Evolutionary conservation across 2,888 invertebrate species (phyloP).

Genomic region (Melangyna quadrimaculata): DNA sequence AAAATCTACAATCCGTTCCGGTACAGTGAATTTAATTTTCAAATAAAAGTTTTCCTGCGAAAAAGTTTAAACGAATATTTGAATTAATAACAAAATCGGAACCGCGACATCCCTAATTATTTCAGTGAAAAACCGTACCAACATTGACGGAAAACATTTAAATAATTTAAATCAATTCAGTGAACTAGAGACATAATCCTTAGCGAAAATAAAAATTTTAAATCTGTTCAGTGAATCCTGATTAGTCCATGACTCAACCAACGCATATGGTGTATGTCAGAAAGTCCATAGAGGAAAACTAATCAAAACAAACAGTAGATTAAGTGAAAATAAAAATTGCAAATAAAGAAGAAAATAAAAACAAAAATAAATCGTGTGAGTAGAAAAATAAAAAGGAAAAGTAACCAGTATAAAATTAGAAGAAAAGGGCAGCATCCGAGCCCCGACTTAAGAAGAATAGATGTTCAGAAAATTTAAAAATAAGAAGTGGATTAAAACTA

Average conservation of each 20-base stretch:
- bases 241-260: not conserved
- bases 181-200: not conserved
- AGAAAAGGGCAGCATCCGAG: not conserved
- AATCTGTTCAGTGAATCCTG: not conserved
- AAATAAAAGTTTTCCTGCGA: not conserved
- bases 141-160: not conserved
- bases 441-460: no score
- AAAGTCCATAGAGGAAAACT: constrained; percentile 1
- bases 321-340: no score
- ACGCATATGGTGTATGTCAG: not conserved
- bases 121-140: not conserved
- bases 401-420: not conserved
- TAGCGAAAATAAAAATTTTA: not conserved
- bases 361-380: no score
- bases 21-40: no score
- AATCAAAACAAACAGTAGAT: not conserved
- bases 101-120: not conserved
- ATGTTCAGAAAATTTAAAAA: no score
- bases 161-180: not conserved
- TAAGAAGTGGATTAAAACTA: no score
- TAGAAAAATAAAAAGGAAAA: no score
- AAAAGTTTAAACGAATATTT: not conserved
- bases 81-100: not conserved
- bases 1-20: not conserved
- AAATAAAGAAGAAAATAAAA: no score